phyloP scores from a whole-genome alignment of 2,888 invertebrate species.

The Spodoptera exigua region DNA sequence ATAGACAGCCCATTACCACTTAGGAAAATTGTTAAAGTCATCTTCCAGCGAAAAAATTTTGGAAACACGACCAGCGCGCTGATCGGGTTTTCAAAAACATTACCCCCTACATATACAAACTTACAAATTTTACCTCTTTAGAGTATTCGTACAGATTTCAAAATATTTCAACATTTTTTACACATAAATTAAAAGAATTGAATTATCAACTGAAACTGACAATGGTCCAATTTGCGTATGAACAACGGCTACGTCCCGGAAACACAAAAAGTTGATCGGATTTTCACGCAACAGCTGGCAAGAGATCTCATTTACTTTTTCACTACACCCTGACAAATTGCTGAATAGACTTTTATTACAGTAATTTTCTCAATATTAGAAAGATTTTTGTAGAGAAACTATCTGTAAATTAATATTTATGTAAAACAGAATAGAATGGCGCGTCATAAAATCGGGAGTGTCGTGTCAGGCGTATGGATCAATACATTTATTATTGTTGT shows the following conservation, averaged over 20 bases:
- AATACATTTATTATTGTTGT: not conserved
- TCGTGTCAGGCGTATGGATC: not conserved
- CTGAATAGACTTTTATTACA: not conserved
- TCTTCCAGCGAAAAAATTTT: too few relatives aligned
- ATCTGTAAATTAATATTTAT: conserved; percentile 5
- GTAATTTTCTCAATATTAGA: not conserved
- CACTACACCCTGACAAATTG: not conserved
- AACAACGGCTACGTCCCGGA: not conserved
- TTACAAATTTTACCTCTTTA: too few relatives aligned
- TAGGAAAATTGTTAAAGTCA: too few relatives aligned
- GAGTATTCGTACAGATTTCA: too few relatives aligned
- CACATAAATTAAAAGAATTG: conserved; percentile 7
- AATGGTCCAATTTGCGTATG: conserved; percentile 13
- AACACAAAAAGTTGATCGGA: conserved; percentile 12
- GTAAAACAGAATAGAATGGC: conserved; percentile 4
- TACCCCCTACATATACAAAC: too few relatives aligned
- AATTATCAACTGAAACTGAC: conserved; percentile 1
- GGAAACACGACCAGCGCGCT: too few relatives aligned
- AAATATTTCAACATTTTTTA: not conserved
- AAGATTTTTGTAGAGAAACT: not conserved
- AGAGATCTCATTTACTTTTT: conserved; percentile 24
- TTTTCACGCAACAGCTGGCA: conserved; percentile 12
- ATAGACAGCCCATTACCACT: too few relatives aligned
- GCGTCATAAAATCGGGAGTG: not conserved
- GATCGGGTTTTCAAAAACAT: too few relatives aligned